A percentile compares a stretch with the other conserved stretches of the same genome.
Evolutionary conservation across 2,113 vertebrate genomes (phyloP).

Genomic region (Tachycineta bicolor): DNA sequence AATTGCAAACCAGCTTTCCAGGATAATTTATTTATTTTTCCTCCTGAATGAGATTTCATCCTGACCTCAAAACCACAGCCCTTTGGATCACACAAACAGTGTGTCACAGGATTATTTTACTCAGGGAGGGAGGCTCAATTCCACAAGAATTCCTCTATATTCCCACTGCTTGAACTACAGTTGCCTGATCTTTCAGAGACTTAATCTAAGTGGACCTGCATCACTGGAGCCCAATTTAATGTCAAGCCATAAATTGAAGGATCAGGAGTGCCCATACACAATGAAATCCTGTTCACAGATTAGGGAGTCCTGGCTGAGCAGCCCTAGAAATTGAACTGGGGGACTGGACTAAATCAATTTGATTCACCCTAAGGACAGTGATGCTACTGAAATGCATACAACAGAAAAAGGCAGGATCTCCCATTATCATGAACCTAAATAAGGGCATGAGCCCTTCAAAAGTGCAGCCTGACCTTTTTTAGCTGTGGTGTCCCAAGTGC

Average conservation of each 20-base stretch:
- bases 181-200: slow-evolving; percentile 37
- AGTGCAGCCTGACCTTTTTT: slow-evolving; percentile 36
- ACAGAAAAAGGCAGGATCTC: background rate
- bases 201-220: slow-evolving; percentile 49
- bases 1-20: slow-evolving; percentile 3
- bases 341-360: slow-evolving; percentile 54
- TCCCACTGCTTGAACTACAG: background rate
- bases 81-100: background rate
- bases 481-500: background rate
- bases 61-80: background rate
- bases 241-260: slow-evolving; percentile 51
- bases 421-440: background rate
- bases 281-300: slow-evolving; percentile 63
- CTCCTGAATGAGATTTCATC: background rate
- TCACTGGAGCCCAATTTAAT: slow-evolving; percentile 65
- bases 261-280: slow-evolving; percentile 41
- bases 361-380: slow-evolving; percentile 40
- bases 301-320: slow-evolving; percentile 30
- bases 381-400: slow-evolving; percentile 16
- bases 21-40: slow-evolving; percentile 1
- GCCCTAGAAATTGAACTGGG: slow-evolving; percentile 49
- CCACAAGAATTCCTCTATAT: background rate
- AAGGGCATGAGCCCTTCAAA: background rate
- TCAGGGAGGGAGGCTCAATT: background rate
- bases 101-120: slow-evolving; percentile 22